These are phyloP conservation scores for Musca domestica DNA, from an alignment of 1,140 invertebrate species.

Conservation along the genomic window DNA sequence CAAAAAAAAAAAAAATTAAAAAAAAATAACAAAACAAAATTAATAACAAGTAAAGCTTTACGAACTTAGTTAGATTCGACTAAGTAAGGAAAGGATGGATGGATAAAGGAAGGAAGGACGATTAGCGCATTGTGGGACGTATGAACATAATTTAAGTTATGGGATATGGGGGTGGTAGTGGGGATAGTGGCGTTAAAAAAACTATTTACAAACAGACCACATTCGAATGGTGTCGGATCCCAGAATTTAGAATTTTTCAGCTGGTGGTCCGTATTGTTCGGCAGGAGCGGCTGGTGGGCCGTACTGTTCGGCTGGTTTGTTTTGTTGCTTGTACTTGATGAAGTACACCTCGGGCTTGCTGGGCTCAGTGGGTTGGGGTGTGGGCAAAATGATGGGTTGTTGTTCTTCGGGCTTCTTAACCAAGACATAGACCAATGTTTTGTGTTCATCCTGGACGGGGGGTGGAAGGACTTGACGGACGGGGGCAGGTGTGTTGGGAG, in stretches of 20 bases:
- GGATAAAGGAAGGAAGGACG: too few species aligned
- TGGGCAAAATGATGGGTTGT: constrained; percentile 52
- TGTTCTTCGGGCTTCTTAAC: constrained; percentile 70
- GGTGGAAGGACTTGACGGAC: constrained; percentile 59
- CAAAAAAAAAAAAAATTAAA: too few species aligned
- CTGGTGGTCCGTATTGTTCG: constrained; percentile 46
- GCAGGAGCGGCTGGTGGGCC: constrained; percentile 40
- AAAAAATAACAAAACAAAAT: too few species aligned
- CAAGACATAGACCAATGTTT: constrained; percentile 82
- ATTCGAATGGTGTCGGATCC: not conserved
- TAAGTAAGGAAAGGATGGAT: too few species aligned
- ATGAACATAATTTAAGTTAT: too few species aligned
- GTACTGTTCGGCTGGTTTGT: constrained; percentile 44
- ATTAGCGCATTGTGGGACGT: too few species aligned
- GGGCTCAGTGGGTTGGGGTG: constrained; percentile 56
- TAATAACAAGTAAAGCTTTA: too few species aligned
- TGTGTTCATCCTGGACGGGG: constrained; percentile 71
- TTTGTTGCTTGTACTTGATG: constrained; percentile 59
- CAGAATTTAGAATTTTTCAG: constrained; percentile 26
- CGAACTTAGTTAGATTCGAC: too few species aligned
- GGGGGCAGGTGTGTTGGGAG: constrained; percentile 69
- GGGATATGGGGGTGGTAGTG: too few species aligned
- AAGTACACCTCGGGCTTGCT: constrained; percentile 63
- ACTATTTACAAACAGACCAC: constrained; percentile 16
- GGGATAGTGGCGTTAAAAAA: not conserved